Percentiles rank a stretch among this genome's conserved stretches.
Evolutionary conservation across 2,797 vertebrate species (phyloP).

Genomic region (Rousettus madagascariensis): DNA sequence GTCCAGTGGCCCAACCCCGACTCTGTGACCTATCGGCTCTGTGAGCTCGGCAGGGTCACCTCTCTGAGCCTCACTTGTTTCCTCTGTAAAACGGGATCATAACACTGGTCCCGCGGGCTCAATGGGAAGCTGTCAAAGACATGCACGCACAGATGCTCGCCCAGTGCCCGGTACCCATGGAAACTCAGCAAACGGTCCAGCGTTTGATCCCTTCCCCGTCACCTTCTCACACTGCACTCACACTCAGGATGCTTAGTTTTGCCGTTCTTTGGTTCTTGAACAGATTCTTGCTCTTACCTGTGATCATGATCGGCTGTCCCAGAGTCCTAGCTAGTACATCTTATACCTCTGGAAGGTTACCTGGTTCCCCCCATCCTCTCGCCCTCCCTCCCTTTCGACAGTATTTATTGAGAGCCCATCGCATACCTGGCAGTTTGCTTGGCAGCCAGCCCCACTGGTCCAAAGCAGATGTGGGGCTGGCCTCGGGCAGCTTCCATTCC

Average conservation of each 20-base stretch:
- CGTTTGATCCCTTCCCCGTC: not conserved
- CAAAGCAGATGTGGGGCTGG: not conserved
- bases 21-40: not conserved
- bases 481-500: not conserved
- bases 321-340: too few relatives aligned
- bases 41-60: not conserved
- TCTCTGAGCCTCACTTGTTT: not conserved
- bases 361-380: accelerated
- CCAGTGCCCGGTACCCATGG: accelerated
- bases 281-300: not conserved
- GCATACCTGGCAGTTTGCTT: not conserved
- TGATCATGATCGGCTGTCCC: not conserved
- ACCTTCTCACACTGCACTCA: accelerated
- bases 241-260: not conserved
- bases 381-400: not conserved
- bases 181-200: not conserved
- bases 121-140: accelerated
- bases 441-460: not conserved
- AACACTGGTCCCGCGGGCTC: not conserved
- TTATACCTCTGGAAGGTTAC: not conserved
- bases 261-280: not conserved
- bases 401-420: accelerated
- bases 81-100: not conserved
- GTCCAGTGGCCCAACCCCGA: not conserved
- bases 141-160: accelerated